A percentile compares a stretch with the other conserved stretches of the same genome.
Conservation (phyloP, 2,797 vertebrate species). For the Myiotriccus ornatus region DNA sequence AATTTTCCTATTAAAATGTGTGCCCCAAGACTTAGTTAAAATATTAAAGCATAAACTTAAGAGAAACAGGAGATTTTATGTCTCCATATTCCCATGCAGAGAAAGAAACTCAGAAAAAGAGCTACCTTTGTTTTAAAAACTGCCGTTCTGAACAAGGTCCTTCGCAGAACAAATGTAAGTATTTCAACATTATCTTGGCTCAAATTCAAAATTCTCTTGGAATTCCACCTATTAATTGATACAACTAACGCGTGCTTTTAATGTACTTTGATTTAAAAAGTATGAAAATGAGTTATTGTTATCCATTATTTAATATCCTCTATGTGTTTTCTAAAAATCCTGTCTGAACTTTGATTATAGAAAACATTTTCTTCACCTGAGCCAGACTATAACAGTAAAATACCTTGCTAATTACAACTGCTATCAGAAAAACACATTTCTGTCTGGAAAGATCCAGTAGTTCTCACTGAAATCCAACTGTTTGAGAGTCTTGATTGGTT, state of each 20-base stretch:
- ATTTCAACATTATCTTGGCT: not conserved
- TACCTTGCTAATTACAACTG: not conserved
- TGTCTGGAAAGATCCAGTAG: not conserved
- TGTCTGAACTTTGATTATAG: not conserved
- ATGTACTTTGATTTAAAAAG: not conserved
- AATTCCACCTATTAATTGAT: not conserved
- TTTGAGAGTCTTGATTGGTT: slow-evolving; percentile 22
- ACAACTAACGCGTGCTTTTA: not conserved
- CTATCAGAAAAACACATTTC: not conserved
- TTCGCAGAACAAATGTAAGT: not conserved
- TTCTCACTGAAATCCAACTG: slow-evolving; percentile 41
- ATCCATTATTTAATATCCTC: not conserved
- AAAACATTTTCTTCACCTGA: not conserved
- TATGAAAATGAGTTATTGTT: not conserved
- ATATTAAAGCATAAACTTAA: not conserved
- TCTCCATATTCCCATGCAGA: not conserved
- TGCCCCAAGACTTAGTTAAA: not conserved
- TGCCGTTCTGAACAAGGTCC: not conserved
- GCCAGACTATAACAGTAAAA: not conserved
- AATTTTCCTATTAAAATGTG: not conserved
- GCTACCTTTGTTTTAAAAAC: not conserved
- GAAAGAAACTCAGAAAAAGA: not conserved
- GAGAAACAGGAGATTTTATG: not conserved
- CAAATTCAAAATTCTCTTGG: not conserved
- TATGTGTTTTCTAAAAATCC: not conserved